Conservation (phyloP, 2,888 invertebrate genomes). For the Drosophila bunnanda region DNA sequence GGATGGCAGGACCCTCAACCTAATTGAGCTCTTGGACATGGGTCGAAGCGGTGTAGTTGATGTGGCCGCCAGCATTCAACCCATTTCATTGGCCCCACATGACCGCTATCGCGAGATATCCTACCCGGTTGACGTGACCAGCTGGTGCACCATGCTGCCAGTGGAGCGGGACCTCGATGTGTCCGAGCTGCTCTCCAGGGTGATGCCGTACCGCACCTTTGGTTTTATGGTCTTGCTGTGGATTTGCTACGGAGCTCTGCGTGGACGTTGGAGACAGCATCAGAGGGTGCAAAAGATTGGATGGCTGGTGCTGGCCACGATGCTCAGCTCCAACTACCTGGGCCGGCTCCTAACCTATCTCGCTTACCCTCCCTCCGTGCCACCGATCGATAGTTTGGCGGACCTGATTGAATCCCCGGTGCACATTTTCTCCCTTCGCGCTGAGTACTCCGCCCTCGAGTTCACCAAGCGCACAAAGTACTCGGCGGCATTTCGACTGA, state of each 20-base stretch:
- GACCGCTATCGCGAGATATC: conserved; percentile 42
- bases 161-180: conserved; percentile 33
- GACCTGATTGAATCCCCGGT: conserved; percentile 37
- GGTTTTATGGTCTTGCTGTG: conserved; percentile 30
- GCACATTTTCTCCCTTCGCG: conserved; percentile 45
- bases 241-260: conserved; percentile 15
- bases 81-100: conserved; percentile 27
- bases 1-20: conserved; percentile 19
- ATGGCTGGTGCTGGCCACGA: conserved; percentile 48
- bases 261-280: conserved; percentile 38
- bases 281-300: conserved; percentile 38
- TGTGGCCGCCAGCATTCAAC: conserved; percentile 53
- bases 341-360: conserved; percentile 50
- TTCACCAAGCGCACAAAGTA: conserved; percentile 58
- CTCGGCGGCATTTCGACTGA: conserved; percentile 47
- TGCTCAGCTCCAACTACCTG: conserved; percentile 46
- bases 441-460: conserved; percentile 53
- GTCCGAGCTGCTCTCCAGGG: conserved; percentile 20
- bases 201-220: conserved; percentile 17
- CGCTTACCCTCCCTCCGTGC: conserved; percentile 38
- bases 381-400: conserved; percentile 38
- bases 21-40: conserved; percentile 50
- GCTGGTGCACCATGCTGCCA: conserved; percentile 71
- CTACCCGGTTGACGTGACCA: conserved; percentile 54
- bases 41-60: conserved; percentile 50